Percentiles rank a stretch among this genome's conserved stretches.
Conservation (phyloP, 2,113 vertebrate species). For the Columba livia region DNA sequence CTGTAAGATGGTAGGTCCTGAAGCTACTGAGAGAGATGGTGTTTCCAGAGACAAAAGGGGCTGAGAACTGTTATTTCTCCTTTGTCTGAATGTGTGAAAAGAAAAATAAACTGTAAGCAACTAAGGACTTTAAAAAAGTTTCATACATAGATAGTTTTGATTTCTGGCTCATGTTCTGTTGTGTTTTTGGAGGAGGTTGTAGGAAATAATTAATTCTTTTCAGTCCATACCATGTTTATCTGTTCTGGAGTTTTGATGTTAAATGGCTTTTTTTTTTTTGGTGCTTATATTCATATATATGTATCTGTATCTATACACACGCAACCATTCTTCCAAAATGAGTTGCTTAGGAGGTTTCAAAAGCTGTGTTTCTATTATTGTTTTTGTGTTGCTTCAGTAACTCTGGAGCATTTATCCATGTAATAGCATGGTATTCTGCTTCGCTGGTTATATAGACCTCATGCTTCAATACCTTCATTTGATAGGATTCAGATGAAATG, state of each 20-base stretch:
- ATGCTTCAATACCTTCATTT: slow-evolving; percentile 73
- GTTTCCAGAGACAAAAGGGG: neutral
- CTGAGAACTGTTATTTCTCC: neutral
- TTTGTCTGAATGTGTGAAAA: neutral
- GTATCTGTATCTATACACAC: neutral
- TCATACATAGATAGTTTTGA: neutral
- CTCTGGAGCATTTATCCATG: slow-evolving; percentile 79
- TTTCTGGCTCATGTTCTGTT: slow-evolving; percentile 6
- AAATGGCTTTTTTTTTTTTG: neutral
- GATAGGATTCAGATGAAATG: slow-evolving; percentile 74
- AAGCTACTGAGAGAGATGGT: neutral
- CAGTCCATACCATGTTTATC: neutral
- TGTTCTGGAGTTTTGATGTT: neutral
- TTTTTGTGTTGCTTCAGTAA: slow-evolving; percentile 78
- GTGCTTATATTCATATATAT: neutral
- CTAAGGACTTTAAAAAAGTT: neutral
- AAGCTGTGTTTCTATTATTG: slow-evolving; percentile 73
- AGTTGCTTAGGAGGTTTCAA: slow-evolving; percentile 58
- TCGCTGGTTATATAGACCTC: slow-evolving; percentile 67
- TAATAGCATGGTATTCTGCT: slow-evolving; percentile 78
- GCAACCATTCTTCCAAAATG: neutral
- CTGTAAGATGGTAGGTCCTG: neutral
- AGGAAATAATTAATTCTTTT: neutral
- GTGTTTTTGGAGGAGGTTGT: neutral
- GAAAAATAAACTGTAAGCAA: neutral